Conservation (phyloP, 2,888 invertebrate genomes). For the Melanophora roralis region DNA sequence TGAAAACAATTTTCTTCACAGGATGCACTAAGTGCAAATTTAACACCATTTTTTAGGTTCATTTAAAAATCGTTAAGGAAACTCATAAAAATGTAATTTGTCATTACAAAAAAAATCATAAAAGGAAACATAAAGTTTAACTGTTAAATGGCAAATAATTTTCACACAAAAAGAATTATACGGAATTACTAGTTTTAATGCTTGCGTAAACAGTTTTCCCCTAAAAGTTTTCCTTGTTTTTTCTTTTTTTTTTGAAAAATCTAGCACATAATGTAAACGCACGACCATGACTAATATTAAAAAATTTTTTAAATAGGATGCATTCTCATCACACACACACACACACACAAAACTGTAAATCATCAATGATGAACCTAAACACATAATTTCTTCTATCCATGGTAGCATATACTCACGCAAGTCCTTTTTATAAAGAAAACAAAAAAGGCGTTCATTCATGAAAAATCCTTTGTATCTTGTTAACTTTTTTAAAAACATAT, state of each 20-base stretch:
- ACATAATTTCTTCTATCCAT: not conserved
- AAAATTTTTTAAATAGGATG: not conserved
- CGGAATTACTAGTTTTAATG: not conserved
- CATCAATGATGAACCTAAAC: conserved; percentile 27
- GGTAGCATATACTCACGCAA: not conserved
- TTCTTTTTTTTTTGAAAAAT: not conserved
- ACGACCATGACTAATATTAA: conserved; percentile 51
- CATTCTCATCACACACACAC: not conserved
- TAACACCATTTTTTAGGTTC: conserved; percentile 26
- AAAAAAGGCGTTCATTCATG: not conserved
- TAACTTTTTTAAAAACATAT: not conserved
- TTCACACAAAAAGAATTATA: conserved; percentile 5
- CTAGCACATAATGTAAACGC: conserved; percentile 46
- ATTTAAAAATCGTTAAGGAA: conserved; percentile 20
- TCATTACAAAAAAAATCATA: not conserved
- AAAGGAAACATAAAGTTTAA: conserved; percentile 1
- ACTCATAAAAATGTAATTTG: conserved; percentile 36
- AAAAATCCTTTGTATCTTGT: not conserved
- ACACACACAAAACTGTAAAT: not conserved
- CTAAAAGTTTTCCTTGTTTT: not conserved
- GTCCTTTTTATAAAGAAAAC: not conserved
- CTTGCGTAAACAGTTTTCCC: not conserved
- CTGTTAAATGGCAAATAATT: not conserved
- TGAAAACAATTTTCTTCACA: conserved; percentile 2
- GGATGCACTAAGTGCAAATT: conserved; percentile 32